A percentile compares a stretch with the other conserved stretches of the same genome.
Evolutionary conservation across 1,140 invertebrate genomes (phyloP).

Genomic region (Microplitis demolitor): DNA sequence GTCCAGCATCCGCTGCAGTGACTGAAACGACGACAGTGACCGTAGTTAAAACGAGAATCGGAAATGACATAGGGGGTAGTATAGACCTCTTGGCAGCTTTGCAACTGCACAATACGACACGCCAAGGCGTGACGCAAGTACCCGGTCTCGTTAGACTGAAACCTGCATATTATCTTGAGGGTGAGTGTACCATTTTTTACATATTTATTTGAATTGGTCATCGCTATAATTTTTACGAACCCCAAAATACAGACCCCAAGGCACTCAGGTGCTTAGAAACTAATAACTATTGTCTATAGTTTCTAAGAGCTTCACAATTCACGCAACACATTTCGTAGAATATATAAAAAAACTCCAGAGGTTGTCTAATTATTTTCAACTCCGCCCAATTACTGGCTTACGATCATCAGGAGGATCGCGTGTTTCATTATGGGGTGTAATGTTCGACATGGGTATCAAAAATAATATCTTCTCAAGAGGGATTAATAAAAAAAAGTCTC

Average conservation of each 20-base stretch:
- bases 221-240: neutral
- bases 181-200: constrained; percentile 43
- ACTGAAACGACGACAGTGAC: constrained; percentile 27
- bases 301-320: constrained; percentile 1
- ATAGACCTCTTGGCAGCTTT: constrained; percentile 67
- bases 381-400: constrained; percentile 9
- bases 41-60: constrained; percentile 42
- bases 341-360: neutral
- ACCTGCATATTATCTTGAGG: constrained; percentile 66
- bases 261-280: neutral
- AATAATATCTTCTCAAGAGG: neutral
- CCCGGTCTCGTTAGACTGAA: constrained; percentile 64
- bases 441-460: neutral
- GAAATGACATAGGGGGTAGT: constrained; percentile 49
- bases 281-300: constrained; percentile 4
- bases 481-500: neutral
- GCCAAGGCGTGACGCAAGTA: constrained; percentile 63
- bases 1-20: constrained; percentile 28
- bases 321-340: constrained; percentile 25
- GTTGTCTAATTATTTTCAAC: constrained; percentile 12
- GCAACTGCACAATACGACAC: constrained; percentile 65
- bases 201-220: neutral
- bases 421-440: neutral
- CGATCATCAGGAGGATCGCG: constrained; percentile 22
- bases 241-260: neutral